phyloP scores from a whole-genome alignment of 2,888 invertebrate species.

The Platycheirus albimanus region DNA sequence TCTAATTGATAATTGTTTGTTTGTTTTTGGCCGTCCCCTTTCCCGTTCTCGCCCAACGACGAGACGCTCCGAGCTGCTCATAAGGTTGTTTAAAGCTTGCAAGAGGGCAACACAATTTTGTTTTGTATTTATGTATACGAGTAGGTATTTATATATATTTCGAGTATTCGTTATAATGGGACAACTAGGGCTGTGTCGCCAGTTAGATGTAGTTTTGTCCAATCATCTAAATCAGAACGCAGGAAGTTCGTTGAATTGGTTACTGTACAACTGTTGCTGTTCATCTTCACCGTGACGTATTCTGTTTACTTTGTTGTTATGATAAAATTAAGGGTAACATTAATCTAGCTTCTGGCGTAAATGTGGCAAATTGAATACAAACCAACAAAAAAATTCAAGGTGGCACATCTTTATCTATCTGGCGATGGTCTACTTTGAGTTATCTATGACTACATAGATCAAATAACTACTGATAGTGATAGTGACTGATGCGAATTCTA shows the following conservation, averaged over 20 bases:
- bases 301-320: slow-evolving; percentile 24
- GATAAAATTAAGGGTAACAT: slow-evolving; percentile 6
- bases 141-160: slow-evolving; percentile 25
- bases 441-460: not conserved
- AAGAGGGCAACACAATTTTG: slow-evolving; percentile 26
- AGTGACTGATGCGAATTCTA: not conserved
- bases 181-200: slow-evolving; percentile 43
- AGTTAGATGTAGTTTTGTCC: slow-evolving; percentile 35
- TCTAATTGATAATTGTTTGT: slow-evolving; percentile 67
- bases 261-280: slow-evolving; percentile 60
- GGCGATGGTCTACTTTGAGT: not conserved
- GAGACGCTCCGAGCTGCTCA: slow-evolving; percentile 20
- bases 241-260: slow-evolving; percentile 55
- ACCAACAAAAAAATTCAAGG: slow-evolving; percentile 46
- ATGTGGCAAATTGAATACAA: slow-evolving; percentile 20
- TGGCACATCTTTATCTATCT: slow-evolving; percentile 17
- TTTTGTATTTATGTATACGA: no score
- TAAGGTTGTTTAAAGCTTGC: slow-evolving; percentile 14
- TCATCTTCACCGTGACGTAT: slow-evolving; percentile 41
- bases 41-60: no score
- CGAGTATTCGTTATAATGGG: slow-evolving; percentile 29
- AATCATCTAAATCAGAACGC: slow-evolving; percentile 51
- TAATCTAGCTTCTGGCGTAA: slow-evolving; percentile 20
- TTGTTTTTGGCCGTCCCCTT: slow-evolving; percentile 38
- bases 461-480: no score